phyloP scores from a whole-genome alignment of 2,113 vertebrate species.

The Eretmochelys imbricata region DNA sequence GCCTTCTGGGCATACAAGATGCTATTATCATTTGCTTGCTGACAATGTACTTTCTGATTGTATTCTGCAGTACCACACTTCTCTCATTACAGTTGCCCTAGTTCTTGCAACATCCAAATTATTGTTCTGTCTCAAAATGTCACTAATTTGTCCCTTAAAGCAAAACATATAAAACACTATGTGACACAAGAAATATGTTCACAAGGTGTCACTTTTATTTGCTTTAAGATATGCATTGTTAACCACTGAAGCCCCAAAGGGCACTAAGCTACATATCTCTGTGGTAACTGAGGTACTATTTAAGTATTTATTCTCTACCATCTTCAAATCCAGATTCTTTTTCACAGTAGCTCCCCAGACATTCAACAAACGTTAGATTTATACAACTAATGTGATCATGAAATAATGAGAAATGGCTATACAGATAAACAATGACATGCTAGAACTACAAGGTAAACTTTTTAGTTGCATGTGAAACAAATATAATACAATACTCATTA shows the following conservation, averaged over 20 bases:
- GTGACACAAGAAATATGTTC: constrained; percentile 41
- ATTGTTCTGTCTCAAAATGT: constrained; percentile 46
- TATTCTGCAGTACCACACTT: constrained; percentile 31
- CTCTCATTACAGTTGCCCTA: constrained; percentile 61
- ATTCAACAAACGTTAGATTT: neutral
- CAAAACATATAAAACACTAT: constrained; percentile 58
- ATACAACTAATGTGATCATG: neutral
- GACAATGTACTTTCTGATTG: constrained; percentile 43
- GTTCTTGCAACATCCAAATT: constrained; percentile 62
- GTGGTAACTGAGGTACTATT: constrained; percentile 14
- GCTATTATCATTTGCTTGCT: constrained; percentile 53
- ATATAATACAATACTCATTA: neutral
- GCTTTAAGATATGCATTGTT: constrained; percentile 31
- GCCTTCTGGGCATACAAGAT: constrained; percentile 51
- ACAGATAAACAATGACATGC: neutral
- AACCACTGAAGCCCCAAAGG: constrained; percentile 26
- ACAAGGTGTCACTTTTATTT: constrained; percentile 27
- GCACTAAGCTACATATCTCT: neutral
- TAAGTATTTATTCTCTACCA: neutral
- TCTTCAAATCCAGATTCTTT: neutral
- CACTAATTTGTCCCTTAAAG: constrained; percentile 69
- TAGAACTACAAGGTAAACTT: neutral
- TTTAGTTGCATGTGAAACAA: neutral
- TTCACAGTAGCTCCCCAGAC: neutral
- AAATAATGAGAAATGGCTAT: neutral